Evolutionary conservation across 2,888 invertebrate species (phyloP).

Genomic region (Rhagonycha fulva): DNA sequence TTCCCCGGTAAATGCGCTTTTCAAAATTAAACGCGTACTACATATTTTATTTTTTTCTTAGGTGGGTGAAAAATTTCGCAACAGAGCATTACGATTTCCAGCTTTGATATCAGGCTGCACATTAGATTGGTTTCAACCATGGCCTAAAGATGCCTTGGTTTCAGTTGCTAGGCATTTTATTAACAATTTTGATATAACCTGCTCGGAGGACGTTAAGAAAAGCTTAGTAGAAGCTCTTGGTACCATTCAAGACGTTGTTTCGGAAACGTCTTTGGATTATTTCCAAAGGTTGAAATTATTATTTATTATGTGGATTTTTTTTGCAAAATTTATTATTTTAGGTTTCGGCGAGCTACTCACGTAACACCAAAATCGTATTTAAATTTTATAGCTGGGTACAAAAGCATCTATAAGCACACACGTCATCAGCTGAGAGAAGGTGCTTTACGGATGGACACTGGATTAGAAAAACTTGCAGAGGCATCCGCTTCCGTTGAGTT

Average conservation of each 20-base stretch:
- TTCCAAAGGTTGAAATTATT: constrained; percentile 67
- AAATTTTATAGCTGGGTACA: constrained; percentile 94
- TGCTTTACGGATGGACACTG: constrained; percentile 92
- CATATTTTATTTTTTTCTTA: constrained; percentile 48
- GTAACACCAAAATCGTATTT: constrained; percentile 97
- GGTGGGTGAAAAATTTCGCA: constrained; percentile 95
- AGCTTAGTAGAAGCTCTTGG: constrained; percentile 90
- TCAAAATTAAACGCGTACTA: not conserved
- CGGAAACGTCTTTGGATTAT: constrained; percentile 82
- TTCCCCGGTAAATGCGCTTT: constrained; percentile 74
- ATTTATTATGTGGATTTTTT: not conserved
- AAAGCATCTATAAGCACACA: constrained; percentile 89
- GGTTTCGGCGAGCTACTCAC: constrained; percentile 91
- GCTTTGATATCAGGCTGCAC: constrained; percentile 97
- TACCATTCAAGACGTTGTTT: constrained; percentile 91
- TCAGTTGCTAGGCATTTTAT: constrained; percentile 93
- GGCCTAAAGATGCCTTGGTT: constrained; percentile 94
- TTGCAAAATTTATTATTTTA: constrained; percentile 33
- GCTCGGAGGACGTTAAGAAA: constrained; percentile 79
- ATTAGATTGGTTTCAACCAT: constrained; percentile 97
- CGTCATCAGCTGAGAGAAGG: constrained; percentile 88
- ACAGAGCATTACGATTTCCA: constrained; percentile 89
- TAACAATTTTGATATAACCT: constrained; percentile 85
- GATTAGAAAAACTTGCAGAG: constrained; percentile 91
- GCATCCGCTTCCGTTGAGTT: constrained; percentile 93